A percentile compares a stretch with the other conserved stretches of the same genome.
Evolutionary conservation across 2,888 invertebrate species (phyloP).

Genomic region (Mesorhabditis belari): DNA sequence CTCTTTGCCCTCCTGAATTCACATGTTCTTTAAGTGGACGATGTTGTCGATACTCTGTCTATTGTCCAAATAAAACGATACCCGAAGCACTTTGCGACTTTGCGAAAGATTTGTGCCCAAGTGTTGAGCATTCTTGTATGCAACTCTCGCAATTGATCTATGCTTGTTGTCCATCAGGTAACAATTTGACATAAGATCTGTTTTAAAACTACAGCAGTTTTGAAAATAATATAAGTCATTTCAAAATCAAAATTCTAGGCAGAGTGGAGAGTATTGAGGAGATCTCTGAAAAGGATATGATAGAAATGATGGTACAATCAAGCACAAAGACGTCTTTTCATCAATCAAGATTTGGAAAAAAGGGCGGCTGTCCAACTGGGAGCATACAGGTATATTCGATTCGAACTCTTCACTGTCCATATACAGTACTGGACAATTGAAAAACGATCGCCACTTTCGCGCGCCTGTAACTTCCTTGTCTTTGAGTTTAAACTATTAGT

Average conservation of each 20-base stretch:
- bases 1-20: conserved; percentile 32
- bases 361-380: conserved; percentile 6
- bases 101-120: conserved; percentile 24
- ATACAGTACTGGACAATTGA: too few species aligned
- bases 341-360: conserved; percentile 11
- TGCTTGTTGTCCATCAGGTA: conserved; percentile 14
- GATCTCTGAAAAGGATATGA: neutral
- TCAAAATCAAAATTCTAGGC: too few species aligned
- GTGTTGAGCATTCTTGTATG: conserved; percentile 25
- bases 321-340: neutral
- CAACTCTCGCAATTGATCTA: conserved; percentile 6
- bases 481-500: too few species aligned
- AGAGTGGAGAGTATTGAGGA: too few species aligned
- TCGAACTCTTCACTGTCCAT: too few species aligned
- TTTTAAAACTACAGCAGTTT: too few species aligned
- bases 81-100: conserved; percentile 27
- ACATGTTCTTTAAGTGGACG: conserved; percentile 27
- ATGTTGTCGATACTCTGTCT: conserved; percentile 24
- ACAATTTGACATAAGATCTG: neutral
- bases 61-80: conserved; percentile 32
- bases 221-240: too few species aligned
- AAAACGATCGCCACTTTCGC: too few species aligned
- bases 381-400: neutral
- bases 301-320: neutral
- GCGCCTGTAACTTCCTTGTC: too few species aligned